Evolutionary conservation across 2,113 vertebrate species (phyloP).

Genomic region (Columba janthina): DNA sequence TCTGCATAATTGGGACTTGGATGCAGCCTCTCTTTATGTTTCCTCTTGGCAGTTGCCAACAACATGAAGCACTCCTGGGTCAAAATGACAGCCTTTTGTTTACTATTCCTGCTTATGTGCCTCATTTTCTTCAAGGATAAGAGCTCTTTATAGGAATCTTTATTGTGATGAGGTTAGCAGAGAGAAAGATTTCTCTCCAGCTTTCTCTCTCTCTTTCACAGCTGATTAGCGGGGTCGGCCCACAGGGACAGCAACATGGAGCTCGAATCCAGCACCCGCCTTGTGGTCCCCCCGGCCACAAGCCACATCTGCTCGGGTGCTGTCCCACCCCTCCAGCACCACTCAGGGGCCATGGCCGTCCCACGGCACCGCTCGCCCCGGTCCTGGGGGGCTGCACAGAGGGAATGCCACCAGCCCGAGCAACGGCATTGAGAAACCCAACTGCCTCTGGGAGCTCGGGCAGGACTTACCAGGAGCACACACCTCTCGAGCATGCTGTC

Average conservation of each 20-base stretch:
- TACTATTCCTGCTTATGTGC: conserved; percentile 64
- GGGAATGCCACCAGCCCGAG: background rate
- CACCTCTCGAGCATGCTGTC: fast-evolving
- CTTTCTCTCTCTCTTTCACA: conserved; percentile 56
- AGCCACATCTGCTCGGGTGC: background rate
- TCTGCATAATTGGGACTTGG: conserved; percentile 59
- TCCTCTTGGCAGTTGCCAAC: conserved; percentile 68
- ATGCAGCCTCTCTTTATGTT: conserved; percentile 56
- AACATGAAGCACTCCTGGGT: conserved; percentile 60
- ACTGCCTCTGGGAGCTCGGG: fast-evolving
- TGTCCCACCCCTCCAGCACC: background rate
- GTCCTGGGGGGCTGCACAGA: fast-evolving
- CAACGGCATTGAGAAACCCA: background rate
- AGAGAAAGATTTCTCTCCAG: conserved; percentile 54
- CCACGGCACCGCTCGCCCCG: fast-evolving
- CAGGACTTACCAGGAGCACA: fast-evolving
- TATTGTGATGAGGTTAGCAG: conserved; percentile 59
- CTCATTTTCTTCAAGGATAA: conserved; percentile 71
- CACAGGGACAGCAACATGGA: background rate
- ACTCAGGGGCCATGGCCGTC: background rate
- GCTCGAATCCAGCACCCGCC: background rate
- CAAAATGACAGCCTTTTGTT: conserved; percentile 67
- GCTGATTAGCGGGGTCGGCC: conserved; percentile 33
- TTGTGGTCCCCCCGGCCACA: background rate
- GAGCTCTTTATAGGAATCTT: conserved; percentile 65